Percentiles rank a stretch among this genome's conserved stretches.
Conservation (phyloP, 2,113 vertebrate genomes). For the Sinosuthora webbiana region DNA sequence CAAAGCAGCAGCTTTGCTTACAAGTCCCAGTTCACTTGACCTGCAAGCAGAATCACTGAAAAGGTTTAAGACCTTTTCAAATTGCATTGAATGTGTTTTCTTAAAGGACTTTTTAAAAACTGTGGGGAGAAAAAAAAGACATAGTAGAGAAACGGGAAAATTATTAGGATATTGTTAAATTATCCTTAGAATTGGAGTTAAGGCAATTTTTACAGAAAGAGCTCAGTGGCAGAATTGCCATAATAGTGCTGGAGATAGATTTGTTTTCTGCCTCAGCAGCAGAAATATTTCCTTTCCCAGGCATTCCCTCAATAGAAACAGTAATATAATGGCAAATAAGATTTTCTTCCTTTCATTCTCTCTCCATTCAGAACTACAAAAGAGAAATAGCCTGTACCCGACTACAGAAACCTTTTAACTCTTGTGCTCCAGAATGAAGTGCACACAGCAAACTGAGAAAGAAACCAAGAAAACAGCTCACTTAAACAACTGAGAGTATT, state of each 20-base stretch:
- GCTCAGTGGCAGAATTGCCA: neutral
- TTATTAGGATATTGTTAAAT: neutral
- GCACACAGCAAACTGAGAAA: neutral
- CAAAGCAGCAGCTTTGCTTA: neutral
- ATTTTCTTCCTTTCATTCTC: slow-evolving; percentile 8
- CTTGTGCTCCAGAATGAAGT: neutral
- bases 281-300: slow-evolving; percentile 27
- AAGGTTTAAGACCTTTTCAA: neutral
- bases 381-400: neutral
- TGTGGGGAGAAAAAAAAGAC: neutral
- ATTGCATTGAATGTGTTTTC: neutral
- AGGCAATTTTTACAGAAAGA: neutral
- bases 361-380: neutral
- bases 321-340: slow-evolving; percentile 13
- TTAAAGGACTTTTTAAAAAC: neutral
- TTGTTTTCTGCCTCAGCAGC: slow-evolving; percentile 6
- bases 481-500: neutral
- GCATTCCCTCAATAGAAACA: neutral
- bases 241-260: neutral
- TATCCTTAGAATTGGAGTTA: neutral
- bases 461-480: neutral
- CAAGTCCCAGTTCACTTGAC: neutral
- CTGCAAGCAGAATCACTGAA: neutral
- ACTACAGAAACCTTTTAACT: neutral
- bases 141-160: neutral